These are phyloP conservation scores for Oryzias woworae DNA, from an alignment of 2,113 vertebrate species.

Conservation along the genomic window DNA sequence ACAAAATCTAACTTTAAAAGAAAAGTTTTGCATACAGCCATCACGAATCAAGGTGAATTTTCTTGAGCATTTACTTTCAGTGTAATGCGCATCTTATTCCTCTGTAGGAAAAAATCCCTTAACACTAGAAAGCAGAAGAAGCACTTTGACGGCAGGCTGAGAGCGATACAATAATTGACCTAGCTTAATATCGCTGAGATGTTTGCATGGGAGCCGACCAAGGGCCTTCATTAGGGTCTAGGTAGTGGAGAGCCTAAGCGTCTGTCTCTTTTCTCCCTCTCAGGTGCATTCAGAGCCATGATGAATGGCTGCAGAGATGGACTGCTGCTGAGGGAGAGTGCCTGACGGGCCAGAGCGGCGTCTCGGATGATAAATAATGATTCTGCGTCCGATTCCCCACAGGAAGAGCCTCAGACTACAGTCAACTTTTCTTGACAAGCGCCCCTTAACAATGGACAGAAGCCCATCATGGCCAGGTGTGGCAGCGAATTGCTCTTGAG, in stretches of 20 bases:
- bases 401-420: conserved; percentile 55
- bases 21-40: conserved; percentile 15
- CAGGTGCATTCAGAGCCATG: conserved; percentile 63
- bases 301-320: conserved; percentile 73
- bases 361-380: conserved; percentile 75
- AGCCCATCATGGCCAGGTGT: conserved; percentile 47
- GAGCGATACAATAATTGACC: conserved; percentile 73
- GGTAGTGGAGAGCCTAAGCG: conserved; percentile 47
- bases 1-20: too few relatives aligned
- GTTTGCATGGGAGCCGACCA: conserved; percentile 47
- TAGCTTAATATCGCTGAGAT: conserved; percentile 75
- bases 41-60: conserved; percentile 36
- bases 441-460: conserved; percentile 57
- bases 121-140: conserved; percentile 39
- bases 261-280: conserved; percentile 54
- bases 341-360: conserved; percentile 53
- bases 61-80: conserved; percentile 34
- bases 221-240: conserved; percentile 66
- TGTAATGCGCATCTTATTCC: conserved; percentile 40
- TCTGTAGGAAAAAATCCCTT: conserved; percentile 28
- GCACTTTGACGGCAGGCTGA: conserved; percentile 62
- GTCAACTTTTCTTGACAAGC: conserved; percentile 57
- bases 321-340: conserved; percentile 71
- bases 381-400: conserved; percentile 57
- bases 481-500: conserved; percentile 33